Base-by-base conservation (phyloP, 2,113 vertebrate species). In the Eudyptes chrysolophus region DNA sequence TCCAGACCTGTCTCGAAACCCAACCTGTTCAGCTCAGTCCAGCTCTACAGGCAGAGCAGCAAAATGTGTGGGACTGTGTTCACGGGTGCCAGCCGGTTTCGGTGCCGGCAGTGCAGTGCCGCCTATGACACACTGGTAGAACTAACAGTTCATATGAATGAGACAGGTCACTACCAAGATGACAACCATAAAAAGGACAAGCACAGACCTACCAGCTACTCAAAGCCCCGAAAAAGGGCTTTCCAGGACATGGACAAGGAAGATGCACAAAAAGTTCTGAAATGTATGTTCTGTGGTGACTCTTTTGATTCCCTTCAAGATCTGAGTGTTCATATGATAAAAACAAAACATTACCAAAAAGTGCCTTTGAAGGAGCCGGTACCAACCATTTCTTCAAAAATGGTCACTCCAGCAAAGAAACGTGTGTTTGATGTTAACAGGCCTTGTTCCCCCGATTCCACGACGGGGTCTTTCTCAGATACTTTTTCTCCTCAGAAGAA, bases 261-360 rank as follows among this genome's bases (percentile, higher is more conserved):
- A 97, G 99, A 99, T 32, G 99, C 99, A 6, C 99, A 99, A 71
- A 99, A 99, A 94, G 99, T 99, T 64, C 98, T 99, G 62, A 99
- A 99, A 83, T 99, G 99, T 85, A 99, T 99, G 99, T 99, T 99
- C 96, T 99, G 99, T 55, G 99, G 99, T 61, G 99, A 99, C 97
- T 99, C 99, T 58, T 99, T 99, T 72, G 99, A 99, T 92, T 99
- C 99, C 44, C 99, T 99, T 83, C 99, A 99, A 98, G 99, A 99
- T 83, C 78, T 99, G 97, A 99, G 99, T 4, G 99, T 99, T 96
- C 99, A 99, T 89, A 99, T 99, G 99, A 99, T 99, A 72, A 99
- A 99, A 99, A 99, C 99, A 69, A 99, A 99, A 98, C 99, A 99
- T 99, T 99, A 99, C 99, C 99, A 99, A 99, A 99, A 99, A 99